Conservation (phyloP, 1,140 invertebrate genomes). For the Drosophila ohnishii region DNA sequence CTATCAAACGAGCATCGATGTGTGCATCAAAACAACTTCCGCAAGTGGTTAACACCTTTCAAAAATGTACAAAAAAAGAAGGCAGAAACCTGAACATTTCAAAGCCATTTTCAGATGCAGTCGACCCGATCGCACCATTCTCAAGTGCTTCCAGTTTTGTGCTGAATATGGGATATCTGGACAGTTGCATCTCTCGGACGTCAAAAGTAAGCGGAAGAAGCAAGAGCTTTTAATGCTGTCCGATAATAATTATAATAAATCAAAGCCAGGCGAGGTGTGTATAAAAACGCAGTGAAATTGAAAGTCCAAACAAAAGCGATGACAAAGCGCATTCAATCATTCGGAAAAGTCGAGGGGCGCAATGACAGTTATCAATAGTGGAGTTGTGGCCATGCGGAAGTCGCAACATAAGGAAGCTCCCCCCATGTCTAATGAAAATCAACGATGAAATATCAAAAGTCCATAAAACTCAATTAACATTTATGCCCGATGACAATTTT, state of each 20-base stretch:
- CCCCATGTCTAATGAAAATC: constrained; percentile 52
- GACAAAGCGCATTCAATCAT: constrained; percentile 40
- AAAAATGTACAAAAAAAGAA: constrained; percentile 32
- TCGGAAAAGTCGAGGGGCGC: not conserved
- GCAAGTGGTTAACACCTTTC: constrained; percentile 64
- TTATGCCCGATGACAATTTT: constrained; percentile 45
- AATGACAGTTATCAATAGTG: constrained; percentile 22
- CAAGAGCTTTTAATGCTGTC: constrained; percentile 59
- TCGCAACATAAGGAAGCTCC: constrained; percentile 53
- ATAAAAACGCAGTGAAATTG: constrained; percentile 53
- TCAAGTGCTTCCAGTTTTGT: constrained; percentile 54
- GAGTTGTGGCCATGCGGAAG: constrained; percentile 43
- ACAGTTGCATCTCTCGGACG: constrained; percentile 37
- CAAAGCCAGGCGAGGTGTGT: not conserved
- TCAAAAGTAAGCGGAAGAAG: constrained; percentile 59
- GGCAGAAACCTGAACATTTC: constrained; percentile 2
- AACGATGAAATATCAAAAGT: constrained; percentile 56
- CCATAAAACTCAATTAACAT: constrained; percentile 70
- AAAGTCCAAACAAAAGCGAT: constrained; percentile 50
- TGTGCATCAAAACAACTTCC: constrained; percentile 63
- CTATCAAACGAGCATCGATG: constrained; percentile 43
- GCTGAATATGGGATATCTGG: constrained; percentile 31
- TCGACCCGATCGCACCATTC: constrained; percentile 28
- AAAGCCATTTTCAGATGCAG: constrained; percentile 41
- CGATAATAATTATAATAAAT: constrained; percentile 54